Percentiles rank a stretch among this genome's conserved stretches.
phyloP scores from a whole-genome alignment of 2,888 invertebrate species.

The Entomobrya proxima region DNA sequence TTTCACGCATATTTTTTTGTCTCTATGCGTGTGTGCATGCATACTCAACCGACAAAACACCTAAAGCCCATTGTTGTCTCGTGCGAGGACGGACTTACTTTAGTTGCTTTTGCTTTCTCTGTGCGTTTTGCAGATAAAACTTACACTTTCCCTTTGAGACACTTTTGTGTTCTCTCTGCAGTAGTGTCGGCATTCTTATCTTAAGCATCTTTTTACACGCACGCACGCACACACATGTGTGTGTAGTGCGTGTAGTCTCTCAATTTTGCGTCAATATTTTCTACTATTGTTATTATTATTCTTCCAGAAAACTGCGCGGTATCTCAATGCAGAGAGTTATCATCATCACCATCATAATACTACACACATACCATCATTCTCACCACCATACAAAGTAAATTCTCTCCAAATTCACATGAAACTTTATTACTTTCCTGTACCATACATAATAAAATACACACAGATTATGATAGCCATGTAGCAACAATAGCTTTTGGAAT shows the following conservation, averaged over 20 bases:
- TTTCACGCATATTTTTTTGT: too few species aligned
- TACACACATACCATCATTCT: background rate
- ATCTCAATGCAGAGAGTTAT: background rate
- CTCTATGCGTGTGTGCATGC: too few species aligned
- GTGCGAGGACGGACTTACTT: too few species aligned
- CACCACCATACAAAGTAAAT: background rate
- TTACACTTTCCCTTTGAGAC: background rate
- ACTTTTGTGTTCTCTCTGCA: background rate
- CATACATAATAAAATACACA: too few species aligned
- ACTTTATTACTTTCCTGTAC: too few species aligned
- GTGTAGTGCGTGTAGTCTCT: background rate
- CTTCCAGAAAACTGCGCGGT: background rate
- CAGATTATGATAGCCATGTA: too few species aligned
- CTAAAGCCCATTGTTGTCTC: too few species aligned
- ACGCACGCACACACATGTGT: background rate
- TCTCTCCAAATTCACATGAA: background rate
- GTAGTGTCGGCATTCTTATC: background rate
- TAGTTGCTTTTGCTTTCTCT: too few species aligned
- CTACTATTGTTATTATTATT: background rate
- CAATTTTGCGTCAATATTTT: constrained; percentile 5
- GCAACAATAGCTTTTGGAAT: background rate
- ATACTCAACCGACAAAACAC: too few species aligned
- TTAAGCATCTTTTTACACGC: background rate
- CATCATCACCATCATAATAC: background rate
- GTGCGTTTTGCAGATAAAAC: too few species aligned